Base-by-base conservation (phyloP, 92 coral and sea anemone species). In the Zoanthus solanderi region DNA sequence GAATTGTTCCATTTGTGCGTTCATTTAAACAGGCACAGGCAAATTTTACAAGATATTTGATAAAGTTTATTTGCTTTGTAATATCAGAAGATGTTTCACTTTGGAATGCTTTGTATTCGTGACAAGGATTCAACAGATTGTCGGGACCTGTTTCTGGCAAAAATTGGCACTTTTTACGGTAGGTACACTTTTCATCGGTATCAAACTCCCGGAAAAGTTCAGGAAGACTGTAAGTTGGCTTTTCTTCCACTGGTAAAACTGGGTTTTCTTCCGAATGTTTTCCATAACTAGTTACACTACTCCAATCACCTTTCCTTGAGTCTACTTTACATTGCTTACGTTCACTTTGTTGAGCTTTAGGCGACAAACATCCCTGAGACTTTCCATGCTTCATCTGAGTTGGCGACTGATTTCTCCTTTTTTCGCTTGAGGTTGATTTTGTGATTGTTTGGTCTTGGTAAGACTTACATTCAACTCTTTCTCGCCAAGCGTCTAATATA, bases 1-100 rank as follows among this genome's bases (percentile, higher is more conserved):
- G 93, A 47, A 90, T 90, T 0, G 93, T 90, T 83, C 93, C 93
- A 29, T 90, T 90, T n/a, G 93, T 87, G 61, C 93, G 80, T 76
- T 76, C 90, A 46, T 90, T 90, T 3, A 90, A 30, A 69, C 93
- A 90, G 46, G 84, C 85, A 77, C 91, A 87, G 16, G 93, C 90
- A 87, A 90, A 90, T 30, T 85, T 68, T 31, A 83, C 79, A 11
- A 84, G 87, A 50, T 71, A 58, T 16, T 84, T 47, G 17, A 50
- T 71, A 57, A 84, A 84, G 77, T 84, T 84, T 16, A 84, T 71
- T 50, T 84, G 79, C 37, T 53, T 71, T 44, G 71, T 71, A 15
- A 29, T 30, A 50, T 16, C 34, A 71, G 12, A 10, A 4, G 46
- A 7, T 8, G 69, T 73, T 53, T 53, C 68, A 48, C 50, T 58